Conservation (phyloP, 2,888 invertebrate species). For the Onthophagus sagittarius region DNA sequence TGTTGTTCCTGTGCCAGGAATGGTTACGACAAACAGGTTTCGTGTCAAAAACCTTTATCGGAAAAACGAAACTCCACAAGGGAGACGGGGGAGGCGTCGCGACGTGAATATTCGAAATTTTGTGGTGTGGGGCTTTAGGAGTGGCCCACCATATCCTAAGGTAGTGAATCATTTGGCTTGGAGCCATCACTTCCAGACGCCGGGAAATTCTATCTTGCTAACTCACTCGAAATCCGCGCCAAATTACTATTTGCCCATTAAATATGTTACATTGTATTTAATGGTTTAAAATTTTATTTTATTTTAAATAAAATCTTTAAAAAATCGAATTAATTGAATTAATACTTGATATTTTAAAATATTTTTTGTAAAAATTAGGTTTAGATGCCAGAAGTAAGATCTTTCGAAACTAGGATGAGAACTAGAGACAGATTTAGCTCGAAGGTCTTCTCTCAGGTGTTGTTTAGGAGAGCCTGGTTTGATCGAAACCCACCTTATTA, state of each 20-base stretch:
- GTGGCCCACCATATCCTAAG: constrained; percentile 38
- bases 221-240: background rate
- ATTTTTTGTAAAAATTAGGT: background rate
- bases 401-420: background rate
- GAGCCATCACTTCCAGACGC: constrained; percentile 26
- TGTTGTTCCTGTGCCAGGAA: background rate
- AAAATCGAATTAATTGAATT: background rate
- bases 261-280: too few relatives aligned
- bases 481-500: background rate
- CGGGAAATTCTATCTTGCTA: background rate
- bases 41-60: background rate
- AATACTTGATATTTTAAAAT: background rate
- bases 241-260: background rate
- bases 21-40: background rate
- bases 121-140: constrained; percentile 32
- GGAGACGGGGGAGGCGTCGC: background rate
- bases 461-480: background rate
- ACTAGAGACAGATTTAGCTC: background rate
- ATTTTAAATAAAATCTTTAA: background rate
- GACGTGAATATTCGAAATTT: constrained; percentile 17
- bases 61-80: background rate
- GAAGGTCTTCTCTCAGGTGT: background rate
- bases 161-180: constrained; percentile 41
- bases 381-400: background rate
- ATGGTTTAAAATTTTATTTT: background rate